phyloP scores from a whole-genome alignment of 2,113 vertebrate species.

The Nyctibius bracteatus region DNA sequence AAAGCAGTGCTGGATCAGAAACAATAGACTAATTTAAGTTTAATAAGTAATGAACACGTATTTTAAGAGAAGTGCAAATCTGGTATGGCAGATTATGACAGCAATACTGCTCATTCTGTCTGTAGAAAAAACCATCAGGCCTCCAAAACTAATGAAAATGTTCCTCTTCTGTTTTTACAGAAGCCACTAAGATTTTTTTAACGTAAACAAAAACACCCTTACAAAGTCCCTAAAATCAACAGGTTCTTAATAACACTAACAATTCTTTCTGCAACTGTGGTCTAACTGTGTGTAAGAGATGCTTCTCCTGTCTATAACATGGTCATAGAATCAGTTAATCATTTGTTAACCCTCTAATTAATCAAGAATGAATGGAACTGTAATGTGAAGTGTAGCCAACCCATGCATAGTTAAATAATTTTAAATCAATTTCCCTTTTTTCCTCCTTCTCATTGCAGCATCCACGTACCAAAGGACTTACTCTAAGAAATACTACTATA shows the following conservation, averaged over 20 bases:
- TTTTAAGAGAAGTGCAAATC: not conserved
- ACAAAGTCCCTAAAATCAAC: not conserved
- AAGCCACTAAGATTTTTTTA: not conserved
- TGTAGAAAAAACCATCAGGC: not conserved
- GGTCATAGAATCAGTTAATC: not conserved
- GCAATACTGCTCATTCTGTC: not conserved
- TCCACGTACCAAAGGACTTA: slow-evolving; percentile 91
- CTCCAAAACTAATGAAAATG: not conserved
- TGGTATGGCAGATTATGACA: not conserved
- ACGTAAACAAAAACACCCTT: not conserved
- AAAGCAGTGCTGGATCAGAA: not conserved
- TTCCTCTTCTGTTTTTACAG: not conserved
- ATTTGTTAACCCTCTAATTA: not conserved
- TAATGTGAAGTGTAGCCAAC: not conserved
- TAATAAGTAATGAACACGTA: not conserved
- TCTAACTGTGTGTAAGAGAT: not conserved
- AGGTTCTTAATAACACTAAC: not conserved
- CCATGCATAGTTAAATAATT: not conserved
- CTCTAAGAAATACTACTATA: slow-evolving; percentile 83
- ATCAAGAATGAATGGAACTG: not conserved
- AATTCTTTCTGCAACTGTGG: not conserved
- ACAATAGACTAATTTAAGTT: not conserved
- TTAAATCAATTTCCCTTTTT: slow-evolving; percentile 37
- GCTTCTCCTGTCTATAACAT: not conserved
- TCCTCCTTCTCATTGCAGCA: slow-evolving; percentile 75